A percentile compares a stretch with the other conserved stretches of the same genome.
Evolutionary conservation across 2,797 vertebrate species (phyloP).

Genomic region (Hemitrygon akajei): DNA sequence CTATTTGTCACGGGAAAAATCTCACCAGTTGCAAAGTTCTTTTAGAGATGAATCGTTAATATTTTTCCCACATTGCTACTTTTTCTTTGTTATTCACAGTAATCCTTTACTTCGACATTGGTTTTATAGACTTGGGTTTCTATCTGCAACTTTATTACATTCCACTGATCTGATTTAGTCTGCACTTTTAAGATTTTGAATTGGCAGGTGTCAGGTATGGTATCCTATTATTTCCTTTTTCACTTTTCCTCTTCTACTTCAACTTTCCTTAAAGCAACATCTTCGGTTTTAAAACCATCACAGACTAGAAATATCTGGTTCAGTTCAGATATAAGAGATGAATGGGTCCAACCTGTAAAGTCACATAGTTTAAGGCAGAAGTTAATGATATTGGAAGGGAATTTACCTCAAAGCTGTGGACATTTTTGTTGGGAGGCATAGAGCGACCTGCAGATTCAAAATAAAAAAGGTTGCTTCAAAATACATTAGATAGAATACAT

Average conservation of each 20-base stretch:
- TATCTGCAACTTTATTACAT: background rate
- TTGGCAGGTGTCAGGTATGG: background rate
- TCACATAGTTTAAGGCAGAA: background rate
- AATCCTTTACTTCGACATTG: constrained; percentile 17
- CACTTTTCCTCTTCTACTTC: background rate
- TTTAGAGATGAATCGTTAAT: background rate
- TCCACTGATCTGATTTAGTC: background rate
- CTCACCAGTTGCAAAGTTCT: background rate
- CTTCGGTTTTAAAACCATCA: background rate
- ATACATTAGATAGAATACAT: background rate
- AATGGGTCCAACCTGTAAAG: background rate
- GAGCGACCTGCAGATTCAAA: no score
- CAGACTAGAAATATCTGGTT: background rate
- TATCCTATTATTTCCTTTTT: background rate
- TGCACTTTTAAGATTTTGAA: background rate
- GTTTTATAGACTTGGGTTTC: background rate
- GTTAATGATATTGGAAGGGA: no score
- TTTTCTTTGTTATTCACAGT: constrained; percentile 2
- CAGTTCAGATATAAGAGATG: background rate
- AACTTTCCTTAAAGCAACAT: background rate
- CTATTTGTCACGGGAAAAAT: background rate
- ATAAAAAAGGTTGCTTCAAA: no score
- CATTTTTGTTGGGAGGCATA: background rate
- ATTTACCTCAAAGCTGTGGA: background rate
- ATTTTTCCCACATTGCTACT: background rate